Conservation (phyloP, 2,797 vertebrate genomes). For the Sebastes alutus region DNA sequence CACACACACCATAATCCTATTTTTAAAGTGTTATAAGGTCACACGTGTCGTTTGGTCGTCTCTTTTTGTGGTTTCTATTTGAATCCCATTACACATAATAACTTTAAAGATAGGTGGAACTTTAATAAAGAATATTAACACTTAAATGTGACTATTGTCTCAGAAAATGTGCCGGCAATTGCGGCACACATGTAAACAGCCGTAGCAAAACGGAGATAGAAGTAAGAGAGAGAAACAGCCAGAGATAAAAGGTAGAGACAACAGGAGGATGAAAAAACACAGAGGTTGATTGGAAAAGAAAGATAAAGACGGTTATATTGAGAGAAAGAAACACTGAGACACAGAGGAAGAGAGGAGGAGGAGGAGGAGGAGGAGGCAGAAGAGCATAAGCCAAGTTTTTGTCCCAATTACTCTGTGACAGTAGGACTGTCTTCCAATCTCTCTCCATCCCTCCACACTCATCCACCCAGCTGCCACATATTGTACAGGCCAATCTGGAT, state of each 20-base stretch:
- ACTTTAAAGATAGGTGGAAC: neutral
- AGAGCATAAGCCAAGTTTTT: constrained; percentile 73
- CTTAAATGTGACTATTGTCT: constrained; percentile 9
- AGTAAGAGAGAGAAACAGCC: constrained; percentile 9
- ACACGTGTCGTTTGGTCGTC: neutral
- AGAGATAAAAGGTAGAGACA: constrained; percentile 20
- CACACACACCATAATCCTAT: neutral
- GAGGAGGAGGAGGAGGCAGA: constrained; percentile 24
- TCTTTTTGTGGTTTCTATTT: constrained; percentile 18
- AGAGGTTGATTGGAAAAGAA: constrained; percentile 43
- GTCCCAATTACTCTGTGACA: constrained; percentile 79
- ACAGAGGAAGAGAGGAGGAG: constrained; percentile 8
- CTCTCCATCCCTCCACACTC: constrained; percentile 70
- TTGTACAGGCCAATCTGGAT: constrained; percentile 72
- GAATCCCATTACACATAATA: constrained; percentile 18
- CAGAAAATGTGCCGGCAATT: neutral
- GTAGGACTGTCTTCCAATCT: constrained; percentile 75
- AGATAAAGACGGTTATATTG: constrained; percentile 41
- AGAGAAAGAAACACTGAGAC: constrained; percentile 43
- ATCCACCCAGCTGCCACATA: constrained; percentile 74
- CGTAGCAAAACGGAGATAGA: neutral
- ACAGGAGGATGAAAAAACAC: constrained; percentile 3
- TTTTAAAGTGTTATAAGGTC: constrained; percentile 7
- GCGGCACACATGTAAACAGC: constrained; percentile 8
- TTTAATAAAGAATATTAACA: neutral